Percentiles rank a stretch among this genome's conserved stretches.
These are phyloP conservation scores for Drosophila cardini DNA, from an alignment of 1,140 invertebrate species.

Conservation along the genomic window DNA sequence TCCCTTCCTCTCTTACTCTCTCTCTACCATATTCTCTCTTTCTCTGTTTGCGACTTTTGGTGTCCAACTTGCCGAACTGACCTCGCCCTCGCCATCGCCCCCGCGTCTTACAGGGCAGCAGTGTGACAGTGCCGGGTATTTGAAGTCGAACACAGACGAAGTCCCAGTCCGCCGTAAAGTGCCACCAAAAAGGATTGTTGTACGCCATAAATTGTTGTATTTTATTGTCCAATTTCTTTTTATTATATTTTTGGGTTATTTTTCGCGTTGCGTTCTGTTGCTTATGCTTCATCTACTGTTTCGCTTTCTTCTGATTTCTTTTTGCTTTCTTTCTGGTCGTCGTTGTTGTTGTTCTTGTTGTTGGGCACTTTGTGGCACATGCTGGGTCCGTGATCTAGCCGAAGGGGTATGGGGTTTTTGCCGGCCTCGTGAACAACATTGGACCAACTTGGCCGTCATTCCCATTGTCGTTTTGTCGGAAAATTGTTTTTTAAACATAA, in stretches of 20 bases:
- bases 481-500: conserved; percentile 77
- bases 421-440: conserved; percentile 1
- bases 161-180: conserved; percentile 48
- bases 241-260: conserved; percentile 76
- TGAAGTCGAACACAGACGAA: conserved; percentile 1
- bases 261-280: conserved; percentile 66
- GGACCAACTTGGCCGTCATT: conserved; percentile 64
- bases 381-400: conserved; percentile 61
- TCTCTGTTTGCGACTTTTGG: conserved; percentile 61
- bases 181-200: conserved; percentile 78
- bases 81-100: not conserved
- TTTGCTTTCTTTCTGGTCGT: conserved; percentile 13
- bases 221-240: conserved; percentile 84
- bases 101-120: not conserved
- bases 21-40: no score
- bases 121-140: not conserved
- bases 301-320: conserved; percentile 52
- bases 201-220: conserved; percentile 81
- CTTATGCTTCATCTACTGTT: conserved; percentile 79
- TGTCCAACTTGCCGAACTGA: conserved; percentile 13
- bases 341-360: not conserved
- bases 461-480: conserved; percentile 66
- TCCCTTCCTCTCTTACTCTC: not conserved
- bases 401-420: conserved; percentile 25
- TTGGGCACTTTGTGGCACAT: conserved; percentile 71